Base-by-base conservation (phyloP, 2,113 vertebrate genomes). In the Seriola quinqueradiata region DNA sequence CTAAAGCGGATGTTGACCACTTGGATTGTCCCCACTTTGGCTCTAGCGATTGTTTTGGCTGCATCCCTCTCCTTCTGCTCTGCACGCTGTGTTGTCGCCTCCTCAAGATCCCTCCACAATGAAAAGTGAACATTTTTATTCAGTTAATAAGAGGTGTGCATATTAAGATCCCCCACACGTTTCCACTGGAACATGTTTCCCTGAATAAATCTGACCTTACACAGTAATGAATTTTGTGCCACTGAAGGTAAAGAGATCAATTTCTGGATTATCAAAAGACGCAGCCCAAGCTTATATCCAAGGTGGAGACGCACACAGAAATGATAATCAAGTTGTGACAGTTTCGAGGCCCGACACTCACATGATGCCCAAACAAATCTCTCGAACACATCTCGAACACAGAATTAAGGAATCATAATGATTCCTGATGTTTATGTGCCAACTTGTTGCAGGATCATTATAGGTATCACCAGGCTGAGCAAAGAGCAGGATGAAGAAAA, bases 1-100 rank as follows among this genome's bases (percentile, higher is more conserved):
- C 70, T 82, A 79, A 83, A 85, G 72, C 36, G 25, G 81, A 77
- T 84, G 69, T 71, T 60, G 80, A 87, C 87, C 74, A 83, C 77
- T 83, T 81, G 64, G 64, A 83, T 82, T 80, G 76, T 80, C 77
- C 73, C 85, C 25, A 66, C 21, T 85, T 79, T 90, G 82, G 84
- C 64, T 85, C 17, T 40, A 78, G 25, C 34, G 8, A 46, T 28
- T 14, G 16, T 12, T 75, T 88, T 88, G 82, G 70, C 82, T 79
- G n/a, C 32, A 40, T 57, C 79, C n/a, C 76, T 77, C 42, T 82
- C 44, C 77, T 75, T 81, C 84, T 77, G 78, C 65, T 84, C 63
- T 59, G 34, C 64, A 28, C 54, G 79, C 19, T 5, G 4, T 40
- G 40, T 52, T 70, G 28, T 55, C 16, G 11, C 54, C 66, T 71